Evolutionary conservation across 2,797 vertebrate species (phyloP).

Genomic region (Scleropages formosus): DNA sequence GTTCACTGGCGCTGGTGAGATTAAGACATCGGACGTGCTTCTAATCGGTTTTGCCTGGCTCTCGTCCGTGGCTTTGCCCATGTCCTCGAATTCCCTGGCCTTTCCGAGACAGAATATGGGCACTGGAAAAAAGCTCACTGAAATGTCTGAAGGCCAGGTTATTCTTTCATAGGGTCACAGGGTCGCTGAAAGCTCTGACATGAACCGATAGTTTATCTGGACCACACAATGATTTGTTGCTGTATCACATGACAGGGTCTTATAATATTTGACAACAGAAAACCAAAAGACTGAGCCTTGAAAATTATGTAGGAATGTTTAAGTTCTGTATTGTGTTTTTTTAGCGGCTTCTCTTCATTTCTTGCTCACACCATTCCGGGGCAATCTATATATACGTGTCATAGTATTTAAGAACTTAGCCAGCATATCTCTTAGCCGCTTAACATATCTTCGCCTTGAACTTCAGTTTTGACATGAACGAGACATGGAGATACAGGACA

Average conservation of each 20-base stretch:
- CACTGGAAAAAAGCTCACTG: neutral
- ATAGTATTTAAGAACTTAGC: too few relatives aligned
- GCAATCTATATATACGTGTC: too few relatives aligned
- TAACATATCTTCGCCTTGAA: too few relatives aligned
- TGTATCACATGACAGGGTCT: neutral
- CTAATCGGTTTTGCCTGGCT: neutral
- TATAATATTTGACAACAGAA: neutral
- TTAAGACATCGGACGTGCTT: neutral
- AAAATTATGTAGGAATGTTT: neutral
- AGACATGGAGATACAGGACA: neutral
- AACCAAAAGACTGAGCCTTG: neutral
- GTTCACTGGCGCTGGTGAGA: neutral
- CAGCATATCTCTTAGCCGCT: too few relatives aligned
- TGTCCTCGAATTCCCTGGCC: neutral
- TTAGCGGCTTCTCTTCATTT: neutral
- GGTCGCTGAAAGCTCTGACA: neutral
- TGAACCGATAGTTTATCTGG: neutral
- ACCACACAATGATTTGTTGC: conserved; percentile 6
- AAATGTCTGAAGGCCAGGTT: neutral
- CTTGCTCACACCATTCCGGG: neutral
- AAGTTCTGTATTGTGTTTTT: neutral
- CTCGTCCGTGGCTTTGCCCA: neutral
- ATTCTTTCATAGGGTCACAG: neutral
- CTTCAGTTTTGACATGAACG: too few relatives aligned
- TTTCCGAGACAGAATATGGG: neutral